A percentile compares a stretch with the other conserved stretches of the same genome.
Evolutionary conservation across 2,113 vertebrate species (phyloP).

Genomic region (Poecilia latipinna): DNA sequence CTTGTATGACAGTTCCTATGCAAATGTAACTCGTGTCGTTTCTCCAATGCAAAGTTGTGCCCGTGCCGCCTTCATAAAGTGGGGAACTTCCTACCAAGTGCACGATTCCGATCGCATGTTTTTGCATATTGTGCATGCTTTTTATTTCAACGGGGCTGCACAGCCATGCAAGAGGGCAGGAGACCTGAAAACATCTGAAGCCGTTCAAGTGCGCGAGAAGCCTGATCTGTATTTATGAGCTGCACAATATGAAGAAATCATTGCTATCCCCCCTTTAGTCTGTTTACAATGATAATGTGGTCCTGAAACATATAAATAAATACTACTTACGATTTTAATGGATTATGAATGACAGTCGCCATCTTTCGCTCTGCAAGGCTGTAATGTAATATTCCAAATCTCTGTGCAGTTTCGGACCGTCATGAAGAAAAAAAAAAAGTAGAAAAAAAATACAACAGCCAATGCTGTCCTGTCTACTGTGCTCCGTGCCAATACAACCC

Average conservation of each 20-base stretch:
- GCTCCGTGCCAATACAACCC: slow-evolving; percentile 83
- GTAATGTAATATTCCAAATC: slow-evolving; percentile 98
- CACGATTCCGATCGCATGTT: neutral
- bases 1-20: slow-evolving; percentile 28
- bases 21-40: slow-evolving; percentile 37
- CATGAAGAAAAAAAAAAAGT: slow-evolving; percentile 51
- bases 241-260: neutral
- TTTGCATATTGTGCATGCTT: slow-evolving; percentile 35
- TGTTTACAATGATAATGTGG: neutral
- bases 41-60: slow-evolving; percentile 38
- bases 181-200: slow-evolving; percentile 40
- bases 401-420: slow-evolving; percentile 82
- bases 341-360: slow-evolving; percentile 99
- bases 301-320: neutral
- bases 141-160: slow-evolving; percentile 10
- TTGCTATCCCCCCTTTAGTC: neutral
- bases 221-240: slow-evolving; percentile 8
- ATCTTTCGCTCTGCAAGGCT: slow-evolving; percentile 96
- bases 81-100: slow-evolving; percentile 45
- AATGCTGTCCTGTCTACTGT: slow-evolving; percentile 82
- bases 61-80: neutral
- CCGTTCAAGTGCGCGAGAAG: slow-evolving; percentile 9
- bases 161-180: slow-evolving; percentile 5
- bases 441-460: slow-evolving; percentile 79
- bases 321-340: slow-evolving; percentile 96